These are phyloP conservation scores for Nycticebus coucang DNA, from an alignment of 2,113 vertebrate genomes.

Conservation along the genomic window DNA sequence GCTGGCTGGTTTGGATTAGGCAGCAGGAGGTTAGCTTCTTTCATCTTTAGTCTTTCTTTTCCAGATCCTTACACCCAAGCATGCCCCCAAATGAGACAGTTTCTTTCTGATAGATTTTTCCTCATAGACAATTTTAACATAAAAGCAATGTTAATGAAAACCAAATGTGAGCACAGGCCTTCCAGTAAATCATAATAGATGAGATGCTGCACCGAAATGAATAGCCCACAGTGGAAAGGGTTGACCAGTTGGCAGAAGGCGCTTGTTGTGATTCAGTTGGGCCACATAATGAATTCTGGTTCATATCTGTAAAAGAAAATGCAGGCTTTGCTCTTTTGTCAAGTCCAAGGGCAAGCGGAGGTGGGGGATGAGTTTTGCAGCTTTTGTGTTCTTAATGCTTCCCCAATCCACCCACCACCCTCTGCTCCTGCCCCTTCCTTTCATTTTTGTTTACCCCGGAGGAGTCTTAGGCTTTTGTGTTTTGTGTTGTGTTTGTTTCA, in stretches of 20 bases:
- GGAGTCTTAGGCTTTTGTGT: not conserved
- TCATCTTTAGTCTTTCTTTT: constrained; percentile 11
- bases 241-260: not conserved
- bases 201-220: constrained; percentile 51
- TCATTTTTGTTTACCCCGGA: constrained; percentile 26
- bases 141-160: constrained; percentile 71
- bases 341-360: not conserved
- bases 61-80: not conserved
- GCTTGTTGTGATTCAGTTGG: not conserved
- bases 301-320: constrained; percentile 43
- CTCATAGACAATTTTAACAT: constrained; percentile 59
- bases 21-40: not conserved
- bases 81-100: constrained; percentile 38
- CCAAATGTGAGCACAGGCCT: constrained; percentile 67
- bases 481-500: not conserved
- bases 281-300: constrained; percentile 54
- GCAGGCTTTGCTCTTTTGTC: not conserved
- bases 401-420: not conserved
- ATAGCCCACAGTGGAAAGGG: constrained; percentile 56
- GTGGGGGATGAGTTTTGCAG: not conserved
- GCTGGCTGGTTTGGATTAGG: not conserved
- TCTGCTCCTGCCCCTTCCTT: not conserved
- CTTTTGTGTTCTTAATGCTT: not conserved
- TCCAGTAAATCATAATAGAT: constrained; percentile 76
- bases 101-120: constrained; percentile 69